Evolutionary conservation across 2,888 invertebrate species (phyloP).

Genomic region (Brachylomia viminalis): DNA sequence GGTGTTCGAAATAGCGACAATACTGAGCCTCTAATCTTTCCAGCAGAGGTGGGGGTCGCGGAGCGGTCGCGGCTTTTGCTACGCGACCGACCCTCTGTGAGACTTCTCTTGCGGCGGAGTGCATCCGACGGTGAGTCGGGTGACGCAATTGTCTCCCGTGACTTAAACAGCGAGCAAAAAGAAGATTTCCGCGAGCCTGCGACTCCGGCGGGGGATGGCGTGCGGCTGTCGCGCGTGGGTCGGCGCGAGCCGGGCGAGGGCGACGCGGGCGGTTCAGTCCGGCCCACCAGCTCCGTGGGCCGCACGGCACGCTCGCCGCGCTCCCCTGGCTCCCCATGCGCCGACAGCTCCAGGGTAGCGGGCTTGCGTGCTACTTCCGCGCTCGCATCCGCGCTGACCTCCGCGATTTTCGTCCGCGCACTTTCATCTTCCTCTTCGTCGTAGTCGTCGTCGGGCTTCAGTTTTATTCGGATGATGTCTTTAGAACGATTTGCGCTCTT

Average conservation of each 20-base stretch:
- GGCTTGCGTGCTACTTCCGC: constrained; percentile 89
- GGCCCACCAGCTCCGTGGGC: constrained; percentile 80
- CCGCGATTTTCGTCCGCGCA: constrained; percentile 69
- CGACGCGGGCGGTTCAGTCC: constrained; percentile 56
- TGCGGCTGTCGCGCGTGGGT: constrained; percentile 79
- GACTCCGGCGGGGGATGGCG: constrained; percentile 92
- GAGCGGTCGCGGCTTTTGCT: constrained; percentile 92
- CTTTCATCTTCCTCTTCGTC: constrained; percentile 85
- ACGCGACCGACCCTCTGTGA: constrained; percentile 89
- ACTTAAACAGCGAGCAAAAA: constrained; percentile 95
- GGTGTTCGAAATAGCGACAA: constrained; percentile 92
- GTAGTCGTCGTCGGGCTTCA: constrained; percentile 94
- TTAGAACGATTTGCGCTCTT: constrained; percentile 80
- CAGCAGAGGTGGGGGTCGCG: constrained; percentile 89
- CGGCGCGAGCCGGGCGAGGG: constrained; percentile 71
- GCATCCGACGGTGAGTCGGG: constrained; percentile 91
- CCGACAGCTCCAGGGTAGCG: constrained; percentile 89
- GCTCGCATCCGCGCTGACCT: constrained; percentile 74
- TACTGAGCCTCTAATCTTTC: constrained; percentile 92
- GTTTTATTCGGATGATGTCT: constrained; percentile 91
- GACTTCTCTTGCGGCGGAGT: constrained; percentile 83
- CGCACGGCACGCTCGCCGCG: constrained; percentile 74
- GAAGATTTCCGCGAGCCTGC: constrained; percentile 94
- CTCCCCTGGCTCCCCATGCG: background rate
- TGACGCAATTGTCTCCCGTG: constrained; percentile 92